Percentiles rank a stretch among this genome's conserved stretches.
Evolutionary conservation across 2,113 vertebrate genomes (phyloP).

Genomic region (Glaucidium brasilianum): DNA sequence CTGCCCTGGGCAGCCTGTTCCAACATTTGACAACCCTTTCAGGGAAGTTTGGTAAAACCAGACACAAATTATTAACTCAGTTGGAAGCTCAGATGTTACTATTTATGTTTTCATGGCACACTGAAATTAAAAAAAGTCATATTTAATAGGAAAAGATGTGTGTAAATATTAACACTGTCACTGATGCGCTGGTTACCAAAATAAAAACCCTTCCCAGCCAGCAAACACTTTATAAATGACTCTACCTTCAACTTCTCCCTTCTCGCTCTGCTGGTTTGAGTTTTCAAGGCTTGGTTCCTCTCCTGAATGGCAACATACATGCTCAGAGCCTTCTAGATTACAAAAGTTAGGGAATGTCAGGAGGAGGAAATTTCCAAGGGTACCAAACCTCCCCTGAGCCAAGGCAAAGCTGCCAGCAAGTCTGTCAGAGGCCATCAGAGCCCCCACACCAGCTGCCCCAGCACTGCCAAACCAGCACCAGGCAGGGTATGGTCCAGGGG

Average conservation of each 20-base stretch:
- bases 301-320: not conserved
- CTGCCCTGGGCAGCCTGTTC: too few relatives aligned
- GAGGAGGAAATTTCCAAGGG: not conserved
- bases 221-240: not conserved
- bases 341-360: not conserved
- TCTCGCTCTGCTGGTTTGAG: not conserved
- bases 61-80: not conserved
- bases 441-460: not conserved
- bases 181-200: not conserved
- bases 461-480: not conserved
- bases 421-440: not conserved
- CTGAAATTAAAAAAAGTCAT: not conserved
- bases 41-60: not conserved
- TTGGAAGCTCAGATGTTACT: not conserved
- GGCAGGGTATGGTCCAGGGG: not conserved
- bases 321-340: not conserved
- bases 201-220: not conserved
- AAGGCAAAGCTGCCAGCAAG: not conserved
- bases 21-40: too few relatives aligned
- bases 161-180: not conserved
- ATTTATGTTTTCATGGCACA: not conserved
- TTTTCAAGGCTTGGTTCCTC: not conserved
- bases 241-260: not conserved
- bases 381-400: not conserved
- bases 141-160: not conserved